Evolutionary conservation across 2,797 vertebrate species (phyloP), one percentile per base, ranked within the genome.

Genomic region (Cossypha heuglini): DNA sequence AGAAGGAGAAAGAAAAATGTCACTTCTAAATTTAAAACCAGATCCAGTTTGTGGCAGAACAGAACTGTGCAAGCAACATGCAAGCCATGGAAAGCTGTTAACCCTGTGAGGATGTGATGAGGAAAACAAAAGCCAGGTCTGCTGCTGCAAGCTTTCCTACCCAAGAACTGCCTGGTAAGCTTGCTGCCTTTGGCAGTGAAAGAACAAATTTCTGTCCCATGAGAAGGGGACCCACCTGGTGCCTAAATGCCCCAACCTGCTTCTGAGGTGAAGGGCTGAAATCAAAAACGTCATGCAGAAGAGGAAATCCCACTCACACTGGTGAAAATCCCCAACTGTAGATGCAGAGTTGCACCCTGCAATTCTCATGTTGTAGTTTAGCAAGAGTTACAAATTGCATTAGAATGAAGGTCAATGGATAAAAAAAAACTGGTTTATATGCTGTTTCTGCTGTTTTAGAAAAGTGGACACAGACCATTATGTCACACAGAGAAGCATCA

Each of bases 271-370:
- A 57, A 69, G 29, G 45, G 13, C 46, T 59, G 52, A 37, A 63
- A 45, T 22, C 7, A 11, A 11, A 26, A 10, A 20, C 3, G 0
- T 10, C 25, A 14, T 62, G n/a, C 6, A 18, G 31, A 31, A 64
- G 20, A 63, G 10, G 7, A 37, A 37, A 40, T 4, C 17, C 17
- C 1, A 1, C 11, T 63, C 12, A 8, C 14, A 6, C 7, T 14
- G 26, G 25, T 42, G 16, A 72, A 68, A 66, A n/a, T 9, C 6
- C 20, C 20, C 37, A 61, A 0, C 10, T 15, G 25, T 1, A 31
- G 35, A 18, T 5, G 20, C 10, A 26, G 10, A 57, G 20, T 5
- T 52, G 26, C 18, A 18, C 15, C 1, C 0, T 25, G 13, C 20
- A 21, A 15, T 38, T 55, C n/a, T 52, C 20, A 8, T 1, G 15